These are phyloP conservation scores for Ciconia boyciana DNA, from an alignment of 2,113 vertebrate genomes.

Conservation along the genomic window DNA sequence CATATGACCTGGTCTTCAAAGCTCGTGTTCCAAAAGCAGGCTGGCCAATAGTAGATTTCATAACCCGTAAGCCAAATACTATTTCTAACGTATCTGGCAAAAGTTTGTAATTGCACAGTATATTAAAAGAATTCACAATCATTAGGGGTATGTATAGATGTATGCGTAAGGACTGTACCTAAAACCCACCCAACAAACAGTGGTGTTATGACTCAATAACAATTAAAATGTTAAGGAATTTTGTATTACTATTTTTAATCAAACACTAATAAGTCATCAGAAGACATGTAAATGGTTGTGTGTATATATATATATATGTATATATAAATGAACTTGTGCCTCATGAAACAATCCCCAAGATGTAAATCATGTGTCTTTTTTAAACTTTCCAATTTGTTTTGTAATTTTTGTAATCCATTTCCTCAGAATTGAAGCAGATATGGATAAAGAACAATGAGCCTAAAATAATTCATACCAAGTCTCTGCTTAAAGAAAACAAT, in stretches of 20 bases:
- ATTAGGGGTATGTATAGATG: neutral
- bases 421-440: neutral
- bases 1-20: neutral
- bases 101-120: neutral
- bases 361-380: neutral
- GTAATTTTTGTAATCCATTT: neutral
- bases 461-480: neutral
- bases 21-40: neutral
- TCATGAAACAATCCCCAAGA: neutral
- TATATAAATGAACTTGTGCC: neutral
- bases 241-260: neutral
- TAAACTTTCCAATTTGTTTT: neutral
- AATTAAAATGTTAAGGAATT: neutral
- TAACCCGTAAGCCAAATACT: neutral
- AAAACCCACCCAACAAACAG: neutral
- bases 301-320: fast-evolving
- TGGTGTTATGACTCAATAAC: neutral
- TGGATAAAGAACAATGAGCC: neutral
- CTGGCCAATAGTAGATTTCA: neutral
- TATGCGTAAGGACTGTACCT: neutral
- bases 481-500: neutral
- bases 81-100: neutral
- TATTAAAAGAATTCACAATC: neutral
- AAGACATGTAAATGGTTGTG: neutral
- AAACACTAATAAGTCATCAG: neutral